Evolutionary conservation across 2,888 invertebrate species (phyloP).

Genomic region (Habrosyne pyritoides): DNA sequence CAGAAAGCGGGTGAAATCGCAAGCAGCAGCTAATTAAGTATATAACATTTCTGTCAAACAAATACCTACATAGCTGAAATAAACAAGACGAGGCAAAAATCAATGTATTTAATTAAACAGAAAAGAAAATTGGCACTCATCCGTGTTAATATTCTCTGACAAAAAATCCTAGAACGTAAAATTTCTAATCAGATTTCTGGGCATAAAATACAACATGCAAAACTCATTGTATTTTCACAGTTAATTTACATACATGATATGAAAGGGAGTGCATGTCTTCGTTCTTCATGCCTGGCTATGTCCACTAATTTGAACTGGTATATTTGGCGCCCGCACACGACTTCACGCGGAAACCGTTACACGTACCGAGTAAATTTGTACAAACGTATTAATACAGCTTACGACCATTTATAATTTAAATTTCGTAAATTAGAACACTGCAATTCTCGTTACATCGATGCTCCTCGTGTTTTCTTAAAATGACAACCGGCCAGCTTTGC

Average conservation of each 20-base stretch:
- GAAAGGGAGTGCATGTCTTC: neutral
- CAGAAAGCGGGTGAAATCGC: too few species aligned
- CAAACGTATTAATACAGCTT: neutral
- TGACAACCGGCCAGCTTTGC: too few species aligned
- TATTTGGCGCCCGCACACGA: conserved; percentile 1
- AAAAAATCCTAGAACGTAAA: neutral
- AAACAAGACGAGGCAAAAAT: neutral
- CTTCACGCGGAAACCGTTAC: neutral
- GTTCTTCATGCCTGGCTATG: neutral
- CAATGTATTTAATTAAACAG: neutral
- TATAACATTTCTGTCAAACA: too few species aligned
- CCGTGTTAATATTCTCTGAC: neutral
- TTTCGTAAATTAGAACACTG: neutral
- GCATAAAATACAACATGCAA: neutral
- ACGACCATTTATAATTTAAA: neutral
- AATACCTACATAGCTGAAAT: too few species aligned
- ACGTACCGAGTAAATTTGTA: neutral
- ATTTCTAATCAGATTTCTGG: neutral
- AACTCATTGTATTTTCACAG: neutral
- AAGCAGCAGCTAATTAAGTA: too few species aligned
- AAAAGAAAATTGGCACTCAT: neutral
- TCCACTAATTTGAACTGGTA: neutral
- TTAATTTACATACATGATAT: neutral
- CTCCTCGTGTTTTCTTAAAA: too few species aligned
- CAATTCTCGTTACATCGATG: too few species aligned